These are phyloP conservation scores for Amphiduros pacificus DNA, from an alignment of 2,888 invertebrate genomes.

Conservation along the genomic window DNA sequence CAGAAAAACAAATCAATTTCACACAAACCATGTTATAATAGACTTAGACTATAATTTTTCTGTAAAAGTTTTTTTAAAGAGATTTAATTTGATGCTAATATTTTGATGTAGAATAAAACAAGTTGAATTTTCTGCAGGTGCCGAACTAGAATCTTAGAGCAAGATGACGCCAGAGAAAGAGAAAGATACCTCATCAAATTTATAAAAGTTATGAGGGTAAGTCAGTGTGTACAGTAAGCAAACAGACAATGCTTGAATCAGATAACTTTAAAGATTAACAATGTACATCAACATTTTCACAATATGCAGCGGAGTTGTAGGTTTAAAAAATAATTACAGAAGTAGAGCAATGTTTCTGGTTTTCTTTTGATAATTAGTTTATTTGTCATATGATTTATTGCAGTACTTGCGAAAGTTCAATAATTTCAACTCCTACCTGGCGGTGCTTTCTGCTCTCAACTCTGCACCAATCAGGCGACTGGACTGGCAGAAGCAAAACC, in stretches of 20 bases:
- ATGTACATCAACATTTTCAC: too few species aligned
- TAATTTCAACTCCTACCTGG: constrained; percentile 98
- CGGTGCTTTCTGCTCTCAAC: constrained; percentile 92
- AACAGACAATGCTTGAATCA: not conserved
- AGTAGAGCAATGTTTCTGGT: not conserved
- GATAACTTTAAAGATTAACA: too few species aligned
- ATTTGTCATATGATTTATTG: constrained; percentile 10
- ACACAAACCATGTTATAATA: too few species aligned
- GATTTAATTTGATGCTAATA: too few species aligned
- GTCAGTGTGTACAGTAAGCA: not conserved
- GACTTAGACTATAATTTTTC: too few species aligned
- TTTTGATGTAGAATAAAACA: too few species aligned
- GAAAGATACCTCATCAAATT: constrained; percentile 89
- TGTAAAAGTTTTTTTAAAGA: too few species aligned
- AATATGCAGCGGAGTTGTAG: too few species aligned
- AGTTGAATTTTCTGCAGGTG: too few species aligned
- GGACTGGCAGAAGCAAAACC: constrained; percentile 78
- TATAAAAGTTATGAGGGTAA: constrained; percentile 92
- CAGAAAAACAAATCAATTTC: too few species aligned
- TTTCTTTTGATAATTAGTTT: not conserved
- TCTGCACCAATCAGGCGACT: constrained; percentile 82
- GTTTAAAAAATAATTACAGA: too few species aligned
- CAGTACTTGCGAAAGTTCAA: constrained; percentile 89
- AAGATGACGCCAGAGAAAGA: constrained; percentile 89
- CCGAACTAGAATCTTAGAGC: constrained; percentile 86